These are phyloP conservation scores for Agrochola circellaris DNA, from an alignment of 2,888 invertebrate genomes.

Conservation along the genomic window DNA sequence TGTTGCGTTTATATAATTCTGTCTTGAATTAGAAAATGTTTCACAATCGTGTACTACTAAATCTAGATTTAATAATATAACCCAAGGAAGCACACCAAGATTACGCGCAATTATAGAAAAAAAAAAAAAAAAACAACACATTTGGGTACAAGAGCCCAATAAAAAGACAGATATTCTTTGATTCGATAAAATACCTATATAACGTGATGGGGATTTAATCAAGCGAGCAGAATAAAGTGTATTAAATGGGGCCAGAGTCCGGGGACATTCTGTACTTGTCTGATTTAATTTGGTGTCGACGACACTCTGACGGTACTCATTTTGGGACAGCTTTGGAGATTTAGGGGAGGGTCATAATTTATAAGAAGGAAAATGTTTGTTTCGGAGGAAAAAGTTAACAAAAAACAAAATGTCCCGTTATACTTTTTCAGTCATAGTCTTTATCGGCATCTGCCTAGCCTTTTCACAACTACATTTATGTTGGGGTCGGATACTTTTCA, in stretches of 20 bases:
- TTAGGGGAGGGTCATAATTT: conserved; percentile 12
- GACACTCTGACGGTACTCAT: background rate
- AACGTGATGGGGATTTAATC: conserved; percentile 36
- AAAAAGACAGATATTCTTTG: background rate
- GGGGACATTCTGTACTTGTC: background rate
- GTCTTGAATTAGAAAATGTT: background rate
- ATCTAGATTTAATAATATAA: background rate
- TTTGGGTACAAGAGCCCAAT: background rate
- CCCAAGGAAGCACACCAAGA: background rate
- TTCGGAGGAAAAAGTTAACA: background rate
- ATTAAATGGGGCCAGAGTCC: conserved; percentile 7
- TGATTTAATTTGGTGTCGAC: conserved; percentile 35
- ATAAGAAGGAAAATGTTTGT: background rate
- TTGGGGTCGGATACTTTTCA: background rate
- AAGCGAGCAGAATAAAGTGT: conserved; percentile 27
- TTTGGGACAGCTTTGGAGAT: conserved; percentile 25
- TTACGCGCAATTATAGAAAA: background rate
- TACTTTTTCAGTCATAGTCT: background rate
- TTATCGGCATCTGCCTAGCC: background rate
- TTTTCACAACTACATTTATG: background rate
- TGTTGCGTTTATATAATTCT: too few relatives aligned
- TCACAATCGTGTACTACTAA: background rate
- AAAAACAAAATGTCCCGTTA: background rate
- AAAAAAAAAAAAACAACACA: background rate
- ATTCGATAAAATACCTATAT: conserved; percentile 3